Conservation (phyloP, 2,888 invertebrate species). For the Xanthia icteritia region DNA sequence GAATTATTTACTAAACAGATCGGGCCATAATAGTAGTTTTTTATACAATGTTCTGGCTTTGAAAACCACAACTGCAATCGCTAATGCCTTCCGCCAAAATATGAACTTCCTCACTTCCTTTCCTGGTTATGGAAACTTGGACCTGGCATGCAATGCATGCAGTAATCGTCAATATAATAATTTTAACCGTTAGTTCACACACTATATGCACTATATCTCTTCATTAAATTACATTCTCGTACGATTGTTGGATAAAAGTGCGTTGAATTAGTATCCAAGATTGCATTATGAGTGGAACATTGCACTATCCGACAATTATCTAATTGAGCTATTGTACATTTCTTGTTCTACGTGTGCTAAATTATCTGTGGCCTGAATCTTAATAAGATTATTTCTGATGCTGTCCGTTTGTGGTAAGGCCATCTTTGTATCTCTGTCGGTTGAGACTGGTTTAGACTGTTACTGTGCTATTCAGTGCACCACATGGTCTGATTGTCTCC, state of each 20-base stretch:
- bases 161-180: conserved; percentile 19
- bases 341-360: conserved; percentile 48
- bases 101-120: conserved; percentile 29
- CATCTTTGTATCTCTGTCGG: conserved; percentile 24
- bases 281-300: conserved; percentile 37
- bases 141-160: conserved; percentile 14
- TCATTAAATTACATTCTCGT: conserved; percentile 14
- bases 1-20: not conserved
- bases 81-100: conserved; percentile 11
- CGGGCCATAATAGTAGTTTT: not conserved
- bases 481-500: conserved; percentile 11
- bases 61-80: not conserved
- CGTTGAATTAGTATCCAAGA: conserved; percentile 49
- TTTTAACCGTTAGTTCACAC: conserved; percentile 24
- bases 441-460: conserved; percentile 5
- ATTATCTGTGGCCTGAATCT: conserved; percentile 59
- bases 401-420: conserved; percentile 24
- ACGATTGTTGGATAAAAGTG: conserved; percentile 38
- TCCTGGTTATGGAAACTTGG: not conserved
- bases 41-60: not conserved
- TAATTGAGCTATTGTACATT: conserved; percentile 58
- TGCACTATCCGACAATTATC: conserved; percentile 52
- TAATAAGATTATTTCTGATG: conserved; percentile 58
- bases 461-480: not conserved
- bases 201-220: conserved; percentile 19